Conservation (phyloP, 2,797 vertebrate genomes). For the Pipistrellus pipistrellus region DNA sequence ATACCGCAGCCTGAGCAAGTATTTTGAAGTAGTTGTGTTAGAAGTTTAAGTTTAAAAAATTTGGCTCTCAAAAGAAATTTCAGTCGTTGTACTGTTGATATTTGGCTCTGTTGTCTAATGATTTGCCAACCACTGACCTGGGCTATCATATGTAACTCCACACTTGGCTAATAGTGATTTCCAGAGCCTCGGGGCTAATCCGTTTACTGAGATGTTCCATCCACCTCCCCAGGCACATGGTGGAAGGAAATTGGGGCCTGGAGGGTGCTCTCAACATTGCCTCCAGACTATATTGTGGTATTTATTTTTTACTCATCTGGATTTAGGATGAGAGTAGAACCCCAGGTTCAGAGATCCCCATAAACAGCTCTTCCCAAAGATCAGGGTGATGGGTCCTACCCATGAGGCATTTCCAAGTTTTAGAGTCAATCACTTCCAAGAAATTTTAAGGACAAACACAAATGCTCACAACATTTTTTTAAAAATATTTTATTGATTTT, state of each 20-base stretch:
- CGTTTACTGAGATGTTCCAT: not conserved
- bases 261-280: not conserved
- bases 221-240: no score
- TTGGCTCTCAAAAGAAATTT: no score
- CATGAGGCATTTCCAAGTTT: not conserved
- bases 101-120: no score
- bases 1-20: no score
- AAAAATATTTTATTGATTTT: no score
- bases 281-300: not conserved
- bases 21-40: no score
- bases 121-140: no score
- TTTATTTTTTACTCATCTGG: not conserved
- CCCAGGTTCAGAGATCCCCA: not conserved
- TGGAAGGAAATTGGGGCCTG: not conserved
- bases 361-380: not conserved
- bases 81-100: no score
- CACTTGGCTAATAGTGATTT: not conserved
- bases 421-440: not conserved
- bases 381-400: not conserved
- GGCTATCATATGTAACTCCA: not conserved
- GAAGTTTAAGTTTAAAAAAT: no score
- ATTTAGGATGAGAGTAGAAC: not conserved
- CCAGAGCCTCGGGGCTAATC: not conserved
- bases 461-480: not conserved
- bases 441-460: not conserved